Evolutionary conservation across 2,797 vertebrate species (phyloP).

Genomic region (Epinephelus awoara): DNA sequence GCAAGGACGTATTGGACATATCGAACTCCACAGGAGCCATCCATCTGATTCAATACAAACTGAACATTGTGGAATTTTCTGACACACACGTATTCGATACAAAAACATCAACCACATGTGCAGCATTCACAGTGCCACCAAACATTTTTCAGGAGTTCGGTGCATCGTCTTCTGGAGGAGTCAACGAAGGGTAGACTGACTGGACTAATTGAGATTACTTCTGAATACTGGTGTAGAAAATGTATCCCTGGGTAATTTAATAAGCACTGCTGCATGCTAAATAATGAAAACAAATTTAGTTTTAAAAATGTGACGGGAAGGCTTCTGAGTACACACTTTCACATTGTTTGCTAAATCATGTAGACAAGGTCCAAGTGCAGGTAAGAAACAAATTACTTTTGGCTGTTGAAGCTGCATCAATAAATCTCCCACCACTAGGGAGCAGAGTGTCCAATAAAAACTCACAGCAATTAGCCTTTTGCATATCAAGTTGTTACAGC

Average conservation of each 20-base stretch:
- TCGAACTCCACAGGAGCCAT: slow-evolving; percentile 21
- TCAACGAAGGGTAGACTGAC: neutral
- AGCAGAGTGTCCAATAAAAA: neutral
- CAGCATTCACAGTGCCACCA: neutral
- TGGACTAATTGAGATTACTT: neutral
- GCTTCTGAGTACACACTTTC: neutral
- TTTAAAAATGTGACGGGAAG: slow-evolving; percentile 17
- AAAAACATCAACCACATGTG: slow-evolving; percentile 14
- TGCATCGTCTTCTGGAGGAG: neutral
- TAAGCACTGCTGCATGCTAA: slow-evolving; percentile 1
- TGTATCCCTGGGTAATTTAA: slow-evolving; percentile 16
- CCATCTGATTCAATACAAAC: slow-evolving; percentile 20
- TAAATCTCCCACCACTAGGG: neutral
- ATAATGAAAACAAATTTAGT: neutral
- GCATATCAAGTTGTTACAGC: neutral
- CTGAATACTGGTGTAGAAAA: slow-evolving; percentile 8
- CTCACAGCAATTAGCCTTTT: slow-evolving; percentile 3
- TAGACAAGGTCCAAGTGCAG: neutral
- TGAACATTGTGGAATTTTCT: slow-evolving; percentile 20
- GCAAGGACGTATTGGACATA: slow-evolving; percentile 44
- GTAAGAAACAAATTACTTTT: slow-evolving; percentile 20
- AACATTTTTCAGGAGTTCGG: neutral
- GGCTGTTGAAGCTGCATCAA: slow-evolving; percentile 16
- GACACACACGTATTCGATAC: neutral
- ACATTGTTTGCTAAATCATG: slow-evolving; percentile 2